Base-by-base conservation (phyloP, 2,888 invertebrate genomes). In the Drosophila stalkeri region DNA sequence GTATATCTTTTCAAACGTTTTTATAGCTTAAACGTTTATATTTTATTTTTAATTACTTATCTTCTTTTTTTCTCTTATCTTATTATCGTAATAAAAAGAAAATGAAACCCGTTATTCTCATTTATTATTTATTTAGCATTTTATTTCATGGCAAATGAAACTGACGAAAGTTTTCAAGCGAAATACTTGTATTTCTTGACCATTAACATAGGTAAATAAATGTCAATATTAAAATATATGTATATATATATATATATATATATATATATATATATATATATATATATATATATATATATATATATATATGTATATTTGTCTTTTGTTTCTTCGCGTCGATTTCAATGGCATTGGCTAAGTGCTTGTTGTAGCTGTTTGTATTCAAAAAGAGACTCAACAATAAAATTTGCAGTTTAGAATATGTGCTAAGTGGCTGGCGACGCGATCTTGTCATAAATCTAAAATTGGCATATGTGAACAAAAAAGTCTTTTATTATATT, bases 361-460 rank as follows among this genome's bases (percentile, higher is more conserved):
- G 67, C 9, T 41, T n/a, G 55, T 60, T 14, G 51, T 69, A 35
- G 68, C 65, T 52, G 49, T 70, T 69, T 65, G 52, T 66, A 46
- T 35, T 12, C 18, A 43, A 56, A 69, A 69, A 59, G 54, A 46
- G 12, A 63, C 23, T 46, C 51, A 47, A 56, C 46, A 57, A 46
- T 39, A 54, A 73, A 72, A 55, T 66, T 56, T 62, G 39, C 44
- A 65, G 66, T 44, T 68, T 46, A 72, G 78, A 81, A 78, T 72
- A 72, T 68, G 78, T 81, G 80, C 55, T 81, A 81, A 81, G 81
- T 81, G 80, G 59, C 33, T 56, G 68, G 11, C 55, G 54, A n/a
- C 20, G 65, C 49, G 56, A 64, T 72, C 47, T 64, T 67, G 61
- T 64, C 66, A 66, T 80, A 51, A 63, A 67, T 78, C 70, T 72